Percentiles rank a stretch among this genome's conserved stretches.
These are phyloP conservation scores for Drosophila flavopinicola DNA, from an alignment of 2,888 invertebrate species.

Conservation along the genomic window DNA sequence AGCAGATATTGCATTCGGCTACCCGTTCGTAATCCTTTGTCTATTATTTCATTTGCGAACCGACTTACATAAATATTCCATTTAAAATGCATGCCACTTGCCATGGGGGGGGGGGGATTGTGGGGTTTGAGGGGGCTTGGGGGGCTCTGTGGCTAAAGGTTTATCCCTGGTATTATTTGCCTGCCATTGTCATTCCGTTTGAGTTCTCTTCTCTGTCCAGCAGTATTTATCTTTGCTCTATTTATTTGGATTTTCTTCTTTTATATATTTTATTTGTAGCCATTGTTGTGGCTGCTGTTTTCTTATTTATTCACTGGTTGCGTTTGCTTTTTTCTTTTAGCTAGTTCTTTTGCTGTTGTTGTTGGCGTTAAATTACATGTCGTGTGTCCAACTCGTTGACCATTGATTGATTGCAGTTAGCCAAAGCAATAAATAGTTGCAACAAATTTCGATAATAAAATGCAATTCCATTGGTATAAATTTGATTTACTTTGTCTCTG, in stretches of 20 bases:
- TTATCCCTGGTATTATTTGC: constrained; percentile 41
- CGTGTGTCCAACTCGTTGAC: constrained; percentile 53
- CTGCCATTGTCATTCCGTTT: constrained; percentile 48
- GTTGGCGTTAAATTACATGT: constrained; percentile 71
- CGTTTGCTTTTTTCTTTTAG: constrained; percentile 7
- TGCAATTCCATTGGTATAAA: constrained; percentile 6
- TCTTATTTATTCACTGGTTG: constrained; percentile 52
- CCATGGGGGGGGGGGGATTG: neutral
- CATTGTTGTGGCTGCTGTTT: constrained; percentile 29
- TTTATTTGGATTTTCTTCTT: constrained; percentile 38
- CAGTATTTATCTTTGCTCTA: constrained; percentile 47
- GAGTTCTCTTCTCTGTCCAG: constrained; percentile 8
- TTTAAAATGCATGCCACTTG: constrained; percentile 64
- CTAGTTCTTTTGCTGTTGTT: constrained; percentile 25
- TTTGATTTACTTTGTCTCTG: constrained; percentile 22
- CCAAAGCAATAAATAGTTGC: constrained; percentile 43
- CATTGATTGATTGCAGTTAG: constrained; percentile 72
- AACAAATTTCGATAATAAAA: constrained; percentile 11
- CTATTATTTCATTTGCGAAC: constrained; percentile 71
- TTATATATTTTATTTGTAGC: constrained; percentile 33
- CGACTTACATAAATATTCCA: constrained; percentile 78
- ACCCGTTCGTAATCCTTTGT: constrained; percentile 67
- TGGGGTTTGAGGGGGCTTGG: no score
- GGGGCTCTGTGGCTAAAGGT: constrained; percentile 31
- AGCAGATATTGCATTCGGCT: constrained; percentile 56